Evolutionary conservation across 2,797 vertebrate genomes (phyloP).

Genomic region (Heterohyrax brucei): DNA sequence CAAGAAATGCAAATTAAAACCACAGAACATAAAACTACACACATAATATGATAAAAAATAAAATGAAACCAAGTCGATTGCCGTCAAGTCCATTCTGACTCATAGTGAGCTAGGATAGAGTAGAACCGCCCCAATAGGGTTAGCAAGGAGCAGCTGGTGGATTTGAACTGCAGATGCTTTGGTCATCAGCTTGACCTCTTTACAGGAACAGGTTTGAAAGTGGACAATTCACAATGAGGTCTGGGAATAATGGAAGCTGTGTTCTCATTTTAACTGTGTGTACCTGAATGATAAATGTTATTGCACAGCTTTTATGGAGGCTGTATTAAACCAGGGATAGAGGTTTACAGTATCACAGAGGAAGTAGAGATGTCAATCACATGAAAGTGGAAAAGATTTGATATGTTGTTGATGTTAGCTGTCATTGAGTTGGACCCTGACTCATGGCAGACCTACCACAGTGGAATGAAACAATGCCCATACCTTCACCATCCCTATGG

Average conservation of each 20-base stretch:
- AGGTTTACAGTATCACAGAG: background rate
- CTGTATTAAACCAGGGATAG: background rate
- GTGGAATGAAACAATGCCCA: background rate
- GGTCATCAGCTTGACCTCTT: background rate
- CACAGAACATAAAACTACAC: no score
- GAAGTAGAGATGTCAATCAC: background rate
- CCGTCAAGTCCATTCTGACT: no score
- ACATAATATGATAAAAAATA: no score
- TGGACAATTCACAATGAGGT: background rate
- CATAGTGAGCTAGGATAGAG: no score
- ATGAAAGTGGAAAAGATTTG: background rate
- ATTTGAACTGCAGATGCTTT: no score
- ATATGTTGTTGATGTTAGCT: background rate
- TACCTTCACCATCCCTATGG: background rate
- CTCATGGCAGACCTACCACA: no score
- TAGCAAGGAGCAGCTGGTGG: no score
- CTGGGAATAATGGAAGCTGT: background rate
- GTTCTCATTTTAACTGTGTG: background rate
- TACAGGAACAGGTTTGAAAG: background rate
- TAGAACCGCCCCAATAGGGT: no score
- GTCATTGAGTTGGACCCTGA: no score
- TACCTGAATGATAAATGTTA: background rate
- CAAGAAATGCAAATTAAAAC: no score
- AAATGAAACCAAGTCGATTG: no score
- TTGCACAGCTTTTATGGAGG: background rate